These are phyloP conservation scores for Saccostrea echinata DNA, from an alignment of 1,140 invertebrate genomes.

Conservation along the genomic window DNA sequence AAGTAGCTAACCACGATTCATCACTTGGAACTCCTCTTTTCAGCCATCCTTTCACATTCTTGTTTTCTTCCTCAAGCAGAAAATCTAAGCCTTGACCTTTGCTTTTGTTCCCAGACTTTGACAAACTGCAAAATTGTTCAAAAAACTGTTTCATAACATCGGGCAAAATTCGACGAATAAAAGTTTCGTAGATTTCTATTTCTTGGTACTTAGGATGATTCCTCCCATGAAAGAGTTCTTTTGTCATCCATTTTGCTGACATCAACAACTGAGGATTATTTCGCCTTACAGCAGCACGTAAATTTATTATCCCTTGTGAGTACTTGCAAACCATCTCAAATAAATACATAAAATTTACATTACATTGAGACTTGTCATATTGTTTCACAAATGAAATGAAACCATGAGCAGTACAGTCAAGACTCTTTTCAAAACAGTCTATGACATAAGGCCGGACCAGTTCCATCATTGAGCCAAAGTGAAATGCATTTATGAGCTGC, in stretches of 20 bases:
- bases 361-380: too few relatives aligned
- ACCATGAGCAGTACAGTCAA: neutral
- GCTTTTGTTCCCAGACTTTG: neutral
- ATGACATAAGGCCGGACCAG: constrained; percentile 26
- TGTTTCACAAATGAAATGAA: constrained; percentile 18
- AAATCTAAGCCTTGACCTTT: too few relatives aligned
- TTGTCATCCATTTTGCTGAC: constrained; percentile 31
- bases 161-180: neutral
- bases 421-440: neutral
- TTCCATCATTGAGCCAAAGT: constrained; percentile 38
- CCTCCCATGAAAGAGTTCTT: constrained; percentile 41
- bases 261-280: constrained; percentile 2
- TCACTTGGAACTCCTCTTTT: constrained; percentile 30
- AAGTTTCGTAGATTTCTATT: neutral
- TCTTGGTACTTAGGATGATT: constrained; percentile 40
- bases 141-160: too few relatives aligned
- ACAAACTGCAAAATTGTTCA: neutral
- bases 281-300: neutral
- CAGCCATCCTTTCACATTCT: neutral
- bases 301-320: constrained; percentile 32
- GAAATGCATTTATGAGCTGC: constrained; percentile 17
- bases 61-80: constrained; percentile 27
- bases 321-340: constrained; percentile 33
- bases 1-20: neutral
- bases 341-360: constrained; percentile 17